phyloP scores from a whole-genome alignment of 2,113 vertebrate species.

The Oxyura jamaicensis region DNA sequence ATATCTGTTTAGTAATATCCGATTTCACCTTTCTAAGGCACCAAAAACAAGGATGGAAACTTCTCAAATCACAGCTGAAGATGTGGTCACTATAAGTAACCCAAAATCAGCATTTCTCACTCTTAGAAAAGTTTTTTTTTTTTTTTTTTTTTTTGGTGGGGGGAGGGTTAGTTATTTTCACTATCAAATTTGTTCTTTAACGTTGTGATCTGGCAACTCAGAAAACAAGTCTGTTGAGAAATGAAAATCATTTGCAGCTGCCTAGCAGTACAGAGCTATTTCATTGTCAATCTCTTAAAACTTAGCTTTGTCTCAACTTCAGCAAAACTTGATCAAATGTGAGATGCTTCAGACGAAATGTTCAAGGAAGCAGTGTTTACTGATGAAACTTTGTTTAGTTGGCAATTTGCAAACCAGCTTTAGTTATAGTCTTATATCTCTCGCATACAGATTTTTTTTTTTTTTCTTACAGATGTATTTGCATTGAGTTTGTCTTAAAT shows the following conservation, averaged over 20 bases:
- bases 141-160: too few relatives aligned
- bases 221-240: not conserved
- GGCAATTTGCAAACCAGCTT: slow-evolving; percentile 43
- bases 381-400: slow-evolving; percentile 42
- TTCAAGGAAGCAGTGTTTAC: slow-evolving; percentile 42
- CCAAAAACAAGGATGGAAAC: not conserved
- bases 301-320: not conserved
- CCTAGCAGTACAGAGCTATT: not conserved
- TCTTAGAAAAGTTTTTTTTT: not conserved
- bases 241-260: not conserved
- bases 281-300: not conserved
- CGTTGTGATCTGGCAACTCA: not conserved
- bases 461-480: not conserved
- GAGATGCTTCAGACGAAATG: not conserved
- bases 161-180: not conserved
- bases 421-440: slow-evolving; percentile 17
- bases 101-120: not conserved
- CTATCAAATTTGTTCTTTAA: not conserved
- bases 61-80: not conserved
- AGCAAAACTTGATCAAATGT: not conserved
- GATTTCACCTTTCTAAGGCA: not conserved
- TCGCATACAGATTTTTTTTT: slow-evolving; percentile 22
- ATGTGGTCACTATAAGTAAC: not conserved
- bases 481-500: slow-evolving; percentile 29
- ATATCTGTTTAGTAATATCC: not conserved